A percentile compares a stretch with the other conserved stretches of the same genome.
Evolutionary conservation across 2,113 vertebrate genomes (phyloP).

Genomic region (Tursiops truncatus): DNA sequence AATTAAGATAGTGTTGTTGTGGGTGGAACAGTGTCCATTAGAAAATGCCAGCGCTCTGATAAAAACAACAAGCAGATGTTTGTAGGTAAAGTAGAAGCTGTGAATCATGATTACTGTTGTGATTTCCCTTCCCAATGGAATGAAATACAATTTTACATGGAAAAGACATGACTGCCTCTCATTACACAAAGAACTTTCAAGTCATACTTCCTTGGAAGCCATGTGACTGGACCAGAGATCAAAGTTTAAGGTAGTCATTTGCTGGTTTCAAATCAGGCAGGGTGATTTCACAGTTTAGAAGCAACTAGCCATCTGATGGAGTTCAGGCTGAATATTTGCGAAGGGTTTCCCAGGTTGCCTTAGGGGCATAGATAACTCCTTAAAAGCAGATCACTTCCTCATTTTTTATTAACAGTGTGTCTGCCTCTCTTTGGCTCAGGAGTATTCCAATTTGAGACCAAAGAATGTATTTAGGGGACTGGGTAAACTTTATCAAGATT

Average conservation of each 20-base stretch:
- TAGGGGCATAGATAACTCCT: not conserved
- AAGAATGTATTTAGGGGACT: not conserved
- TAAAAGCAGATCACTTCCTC: not conserved
- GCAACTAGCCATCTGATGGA: not conserved
- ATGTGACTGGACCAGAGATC: not conserved
- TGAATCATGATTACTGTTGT: not conserved
- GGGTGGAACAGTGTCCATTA: not conserved
- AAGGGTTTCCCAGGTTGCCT: not conserved
- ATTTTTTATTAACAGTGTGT: not conserved
- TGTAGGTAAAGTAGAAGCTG: not conserved
- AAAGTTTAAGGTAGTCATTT: constrained; percentile 22
- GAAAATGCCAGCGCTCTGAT: not conserved
- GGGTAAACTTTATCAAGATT: not conserved
- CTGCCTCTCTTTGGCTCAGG: not conserved
- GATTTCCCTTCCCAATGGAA: constrained; percentile 1
- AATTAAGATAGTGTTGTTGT: not conserved
- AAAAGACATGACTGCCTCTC: constrained; percentile 27
- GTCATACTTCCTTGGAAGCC: not conserved
- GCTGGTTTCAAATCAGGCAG: not conserved
- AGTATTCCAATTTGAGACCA: not conserved
- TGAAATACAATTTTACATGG: not conserved
- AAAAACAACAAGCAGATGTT: not conserved
- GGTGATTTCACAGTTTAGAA: not conserved
- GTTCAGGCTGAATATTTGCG: not conserved
- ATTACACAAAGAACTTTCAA: not conserved